A percentile compares a stretch with the other conserved stretches of the same genome.
Conservation (phyloP, 2,888 invertebrate genomes). For the Drosophila eohydei region DNA sequence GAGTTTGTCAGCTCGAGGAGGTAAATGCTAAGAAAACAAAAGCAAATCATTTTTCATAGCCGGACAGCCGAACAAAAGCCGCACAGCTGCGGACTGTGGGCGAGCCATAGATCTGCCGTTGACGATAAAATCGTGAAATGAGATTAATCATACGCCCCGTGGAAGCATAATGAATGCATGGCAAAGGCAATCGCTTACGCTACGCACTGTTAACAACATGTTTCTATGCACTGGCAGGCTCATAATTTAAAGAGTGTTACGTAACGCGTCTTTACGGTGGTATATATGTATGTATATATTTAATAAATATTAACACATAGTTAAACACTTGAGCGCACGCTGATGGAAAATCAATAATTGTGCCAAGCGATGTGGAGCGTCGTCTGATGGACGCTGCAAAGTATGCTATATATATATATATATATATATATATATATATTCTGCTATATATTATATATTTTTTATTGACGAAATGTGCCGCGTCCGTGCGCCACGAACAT, state of each 20-base stretch:
- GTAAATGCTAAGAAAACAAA: constrained; percentile 59
- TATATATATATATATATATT: constrained; percentile 12
- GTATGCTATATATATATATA: constrained; percentile 45
- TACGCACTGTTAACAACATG: constrained; percentile 60
- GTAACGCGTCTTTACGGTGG: constrained; percentile 50
- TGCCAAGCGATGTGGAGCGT: constrained; percentile 29
- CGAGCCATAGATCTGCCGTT: constrained; percentile 51
- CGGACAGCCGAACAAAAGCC: constrained; percentile 54
- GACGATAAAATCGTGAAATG: constrained; percentile 72
- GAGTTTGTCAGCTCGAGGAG: constrained; percentile 30
- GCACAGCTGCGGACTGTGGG: constrained; percentile 44
- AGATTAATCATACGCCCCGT: constrained; percentile 79
- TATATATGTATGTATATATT: constrained; percentile 8
- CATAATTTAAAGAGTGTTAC: constrained; percentile 61
- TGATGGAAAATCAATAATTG: constrained; percentile 78
- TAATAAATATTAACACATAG: constrained; percentile 80
- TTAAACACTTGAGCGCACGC: constrained; percentile 74
- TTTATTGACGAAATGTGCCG: constrained; percentile 74
- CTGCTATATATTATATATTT: constrained; percentile 17
- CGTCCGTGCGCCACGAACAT: constrained; percentile 30
- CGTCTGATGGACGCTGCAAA: constrained; percentile 60
- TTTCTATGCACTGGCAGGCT: constrained; percentile 35
- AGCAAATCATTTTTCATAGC: constrained; percentile 72
- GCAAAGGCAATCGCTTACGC: constrained; percentile 51
- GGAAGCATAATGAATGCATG: constrained; percentile 64